phyloP scores from a whole-genome alignment of 2,113 vertebrate species.

The Hirundichthys speculiger region DNA sequence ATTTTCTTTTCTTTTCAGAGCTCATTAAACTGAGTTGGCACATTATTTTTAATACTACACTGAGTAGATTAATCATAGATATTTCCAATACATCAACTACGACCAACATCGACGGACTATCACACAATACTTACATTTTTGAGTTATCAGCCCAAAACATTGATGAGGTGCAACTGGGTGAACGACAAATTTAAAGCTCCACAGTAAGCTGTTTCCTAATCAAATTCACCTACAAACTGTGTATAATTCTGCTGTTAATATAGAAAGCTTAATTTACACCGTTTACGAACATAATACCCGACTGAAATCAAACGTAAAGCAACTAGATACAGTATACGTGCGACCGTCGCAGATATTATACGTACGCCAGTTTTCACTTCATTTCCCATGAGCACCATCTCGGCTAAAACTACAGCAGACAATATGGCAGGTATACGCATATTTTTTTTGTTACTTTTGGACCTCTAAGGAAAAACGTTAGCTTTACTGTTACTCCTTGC shows the following conservation, averaged over 20 bases:
- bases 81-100: no score
- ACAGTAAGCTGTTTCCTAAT: background rate
- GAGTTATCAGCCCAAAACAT: background rate
- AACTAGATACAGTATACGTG: conserved; percentile 27
- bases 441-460: conserved; percentile 17
- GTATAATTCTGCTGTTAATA: background rate
- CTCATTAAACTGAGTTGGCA: no score
- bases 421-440: conserved; percentile 78
- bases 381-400: conserved; percentile 62
- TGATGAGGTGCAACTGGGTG: background rate
- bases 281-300: background rate
- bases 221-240: background rate
- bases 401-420: conserved; percentile 34
- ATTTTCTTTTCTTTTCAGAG: no score
- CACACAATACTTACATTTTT: no score
- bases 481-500: rapidly evolving
- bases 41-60: no score
- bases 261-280: background rate
- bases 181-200: no score
- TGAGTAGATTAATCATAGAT: no score
- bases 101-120: no score
- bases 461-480: background rate
- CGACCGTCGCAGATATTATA: conserved; percentile 48
- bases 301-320: background rate
- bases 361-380: conserved; percentile 67